Conservation (phyloP, 2,113 vertebrate species). For the Cebidichthys violaceus region DNA sequence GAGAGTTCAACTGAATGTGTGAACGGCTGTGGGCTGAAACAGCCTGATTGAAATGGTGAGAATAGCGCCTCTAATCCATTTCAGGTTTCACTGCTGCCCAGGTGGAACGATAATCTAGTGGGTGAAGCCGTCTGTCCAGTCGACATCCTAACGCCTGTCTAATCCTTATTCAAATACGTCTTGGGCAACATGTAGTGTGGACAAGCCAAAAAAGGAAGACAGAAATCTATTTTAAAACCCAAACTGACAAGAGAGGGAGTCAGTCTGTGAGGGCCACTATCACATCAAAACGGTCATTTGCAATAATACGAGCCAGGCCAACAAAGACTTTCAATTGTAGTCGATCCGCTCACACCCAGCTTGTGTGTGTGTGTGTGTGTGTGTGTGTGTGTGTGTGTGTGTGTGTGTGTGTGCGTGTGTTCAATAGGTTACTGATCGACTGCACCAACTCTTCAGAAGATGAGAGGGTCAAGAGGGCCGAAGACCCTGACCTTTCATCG, state of each 20-base stretch:
- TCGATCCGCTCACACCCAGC: neutral
- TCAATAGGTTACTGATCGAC: slow-evolving; percentile 53
- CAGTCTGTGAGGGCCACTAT: neutral
- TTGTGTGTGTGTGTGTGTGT: neutral
- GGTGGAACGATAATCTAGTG: slow-evolving; percentile 59
- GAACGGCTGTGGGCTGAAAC: slow-evolving; percentile 59
- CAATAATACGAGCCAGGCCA: slow-evolving; percentile 20
- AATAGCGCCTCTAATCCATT: slow-evolving; percentile 72
- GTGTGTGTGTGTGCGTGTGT: neutral
- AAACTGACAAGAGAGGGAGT: neutral
- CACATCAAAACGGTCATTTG: slow-evolving; percentile 33
- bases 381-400: neutral
- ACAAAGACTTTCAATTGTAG: slow-evolving; percentile 27
- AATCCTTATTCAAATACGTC: slow-evolving; percentile 59
- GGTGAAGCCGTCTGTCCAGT: slow-evolving; percentile 41
- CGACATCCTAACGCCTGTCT: slow-evolving; percentile 39
- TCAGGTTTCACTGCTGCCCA: slow-evolving; percentile 59
- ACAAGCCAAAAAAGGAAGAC: slow-evolving; percentile 19
- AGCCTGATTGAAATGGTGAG: slow-evolving; percentile 65
- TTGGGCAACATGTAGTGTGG: slow-evolving; percentile 3
- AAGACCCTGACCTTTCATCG: slow-evolving; percentile 55
- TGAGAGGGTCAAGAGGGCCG: slow-evolving; percentile 62
- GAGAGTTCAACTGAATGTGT: slow-evolving; percentile 71
- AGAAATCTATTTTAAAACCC: slow-evolving; percentile 8
- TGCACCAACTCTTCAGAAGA: slow-evolving; percentile 51